Conservation (phyloP, 1,140 invertebrate species). For the Heterodera schachtii region DNA sequence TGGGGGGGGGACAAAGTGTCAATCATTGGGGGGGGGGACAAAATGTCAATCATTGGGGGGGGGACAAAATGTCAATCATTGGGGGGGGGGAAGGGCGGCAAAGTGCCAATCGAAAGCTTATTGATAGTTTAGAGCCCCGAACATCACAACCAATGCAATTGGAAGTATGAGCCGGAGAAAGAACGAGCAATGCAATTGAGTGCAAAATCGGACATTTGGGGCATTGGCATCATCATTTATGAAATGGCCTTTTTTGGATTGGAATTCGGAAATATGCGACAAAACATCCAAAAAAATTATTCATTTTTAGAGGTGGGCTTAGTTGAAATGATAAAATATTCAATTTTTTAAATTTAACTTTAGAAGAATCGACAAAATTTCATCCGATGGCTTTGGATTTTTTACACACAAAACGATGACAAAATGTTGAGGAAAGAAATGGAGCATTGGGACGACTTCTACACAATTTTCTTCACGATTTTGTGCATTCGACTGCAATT, state of each 20-base stretch:
- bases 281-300: background rate
- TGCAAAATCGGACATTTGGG: constrained; percentile 25
- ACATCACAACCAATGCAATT: constrained; percentile 2
- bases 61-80: too few species aligned
- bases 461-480: background rate
- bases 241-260: background rate
- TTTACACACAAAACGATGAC: background rate
- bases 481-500: background rate
- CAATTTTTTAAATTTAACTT: too few species aligned
- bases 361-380: too few species aligned
- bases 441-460: background rate
- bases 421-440: background rate
- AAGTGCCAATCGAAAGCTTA: too few species aligned
- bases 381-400: too few species aligned
- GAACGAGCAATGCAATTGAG: background rate
- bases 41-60: too few species aligned
- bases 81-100: too few species aligned
- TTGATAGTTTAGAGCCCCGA: background rate
- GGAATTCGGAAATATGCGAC: constrained; percentile 9
- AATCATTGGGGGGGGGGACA: too few species aligned
- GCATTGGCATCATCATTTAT: constrained; percentile 1
- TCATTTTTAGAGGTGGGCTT: too few species aligned
- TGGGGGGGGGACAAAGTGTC: too few species aligned
- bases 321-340: too few species aligned
- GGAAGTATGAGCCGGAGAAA: background rate